These are phyloP conservation scores for Corbicula japonica DNA, from an alignment of 2,888 invertebrate genomes.

Conservation along the genomic window DNA sequence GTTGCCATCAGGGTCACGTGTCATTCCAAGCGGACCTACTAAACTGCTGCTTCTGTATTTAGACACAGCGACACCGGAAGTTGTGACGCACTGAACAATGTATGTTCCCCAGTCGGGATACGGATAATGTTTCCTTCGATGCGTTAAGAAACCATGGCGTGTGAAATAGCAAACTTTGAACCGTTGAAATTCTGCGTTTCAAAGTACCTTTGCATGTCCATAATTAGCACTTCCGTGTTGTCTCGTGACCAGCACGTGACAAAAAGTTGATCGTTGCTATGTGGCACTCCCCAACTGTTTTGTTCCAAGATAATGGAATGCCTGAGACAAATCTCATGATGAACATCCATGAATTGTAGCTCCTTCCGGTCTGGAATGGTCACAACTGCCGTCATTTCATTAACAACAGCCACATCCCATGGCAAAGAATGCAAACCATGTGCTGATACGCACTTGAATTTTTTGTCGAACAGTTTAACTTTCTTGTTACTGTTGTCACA, in stretches of 20 bases:
- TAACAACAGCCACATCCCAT: slow-evolving; percentile 46
- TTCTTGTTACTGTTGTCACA: slow-evolving; percentile 57
- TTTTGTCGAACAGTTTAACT: slow-evolving; percentile 51
- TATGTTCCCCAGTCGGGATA: slow-evolving; percentile 58
- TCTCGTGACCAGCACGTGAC: slow-evolving; percentile 54
- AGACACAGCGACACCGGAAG: slow-evolving; percentile 6
- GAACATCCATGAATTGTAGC: slow-evolving; percentile 45
- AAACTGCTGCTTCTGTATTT: slow-evolving; percentile 39
- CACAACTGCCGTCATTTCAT: slow-evolving; percentile 32
- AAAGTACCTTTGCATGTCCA: slow-evolving; percentile 31
- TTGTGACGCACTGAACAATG: slow-evolving; percentile 27
- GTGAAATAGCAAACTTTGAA: slow-evolving; percentile 28
- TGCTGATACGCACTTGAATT: slow-evolving; percentile 43
- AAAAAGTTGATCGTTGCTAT: slow-evolving; percentile 21
- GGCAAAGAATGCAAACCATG: slow-evolving; percentile 36
- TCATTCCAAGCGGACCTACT: slow-evolving; percentile 39
- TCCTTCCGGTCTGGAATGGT: slow-evolving; percentile 51
- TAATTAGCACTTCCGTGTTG: slow-evolving; percentile 35
- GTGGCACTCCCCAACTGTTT: slow-evolving; percentile 53
- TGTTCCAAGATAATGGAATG: slow-evolving; percentile 30
- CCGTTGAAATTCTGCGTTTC: slow-evolving; percentile 29
- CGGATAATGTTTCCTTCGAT: slow-evolving; percentile 34
- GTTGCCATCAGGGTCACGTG: slow-evolving; percentile 46
- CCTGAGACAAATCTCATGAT: slow-evolving; percentile 15
- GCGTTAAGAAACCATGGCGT: slow-evolving; percentile 49